phyloP scores from a whole-genome alignment of 2,888 invertebrate species.

The Eustalomyia histrio region DNA sequence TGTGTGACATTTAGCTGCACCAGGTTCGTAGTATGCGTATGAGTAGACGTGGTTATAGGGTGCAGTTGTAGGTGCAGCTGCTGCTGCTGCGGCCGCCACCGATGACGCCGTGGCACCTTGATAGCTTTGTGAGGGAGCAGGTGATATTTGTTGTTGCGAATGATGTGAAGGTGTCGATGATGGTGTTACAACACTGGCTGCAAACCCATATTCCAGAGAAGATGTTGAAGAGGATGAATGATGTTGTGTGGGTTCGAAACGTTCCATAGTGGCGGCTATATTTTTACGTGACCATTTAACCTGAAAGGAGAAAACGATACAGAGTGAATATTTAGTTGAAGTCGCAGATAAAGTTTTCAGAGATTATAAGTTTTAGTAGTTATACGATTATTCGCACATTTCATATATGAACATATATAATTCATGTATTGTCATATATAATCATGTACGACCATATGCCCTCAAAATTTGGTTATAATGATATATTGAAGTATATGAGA shows the following conservation, averaged over 20 bases:
- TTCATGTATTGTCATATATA: too few relatives aligned
- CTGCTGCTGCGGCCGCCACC: conserved; percentile 34
- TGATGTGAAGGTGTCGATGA: conserved; percentile 73
- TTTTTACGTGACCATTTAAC: conserved; percentile 84
- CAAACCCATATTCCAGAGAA: conserved; percentile 77
- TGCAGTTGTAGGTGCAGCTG: conserved; percentile 11
- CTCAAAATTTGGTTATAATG: too few relatives aligned
- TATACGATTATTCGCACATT: too few relatives aligned
- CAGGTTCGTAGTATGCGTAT: conserved; percentile 90
- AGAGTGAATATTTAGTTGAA: background rate
- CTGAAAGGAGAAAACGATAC: conserved; percentile 66
- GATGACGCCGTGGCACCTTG: conserved; percentile 62
- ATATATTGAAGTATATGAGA: too few relatives aligned
- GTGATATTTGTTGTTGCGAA: conserved; percentile 66
- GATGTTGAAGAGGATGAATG: conserved; percentile 75
- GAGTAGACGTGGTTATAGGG: conserved; percentile 84
- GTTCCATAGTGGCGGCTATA: conserved; percentile 84
- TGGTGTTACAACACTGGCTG: conserved; percentile 77
- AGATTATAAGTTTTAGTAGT: too few relatives aligned
- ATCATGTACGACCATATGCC: too few relatives aligned
- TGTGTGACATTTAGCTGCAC: conserved; percentile 83
- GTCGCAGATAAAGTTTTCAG: too few relatives aligned
- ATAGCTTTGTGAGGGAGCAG: conserved; percentile 61
- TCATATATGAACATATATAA: too few relatives aligned
- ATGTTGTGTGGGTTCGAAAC: conserved; percentile 81